Evolutionary conservation across 2,888 invertebrate species (phyloP).

Genomic region (Sussaba pulchella): DNA sequence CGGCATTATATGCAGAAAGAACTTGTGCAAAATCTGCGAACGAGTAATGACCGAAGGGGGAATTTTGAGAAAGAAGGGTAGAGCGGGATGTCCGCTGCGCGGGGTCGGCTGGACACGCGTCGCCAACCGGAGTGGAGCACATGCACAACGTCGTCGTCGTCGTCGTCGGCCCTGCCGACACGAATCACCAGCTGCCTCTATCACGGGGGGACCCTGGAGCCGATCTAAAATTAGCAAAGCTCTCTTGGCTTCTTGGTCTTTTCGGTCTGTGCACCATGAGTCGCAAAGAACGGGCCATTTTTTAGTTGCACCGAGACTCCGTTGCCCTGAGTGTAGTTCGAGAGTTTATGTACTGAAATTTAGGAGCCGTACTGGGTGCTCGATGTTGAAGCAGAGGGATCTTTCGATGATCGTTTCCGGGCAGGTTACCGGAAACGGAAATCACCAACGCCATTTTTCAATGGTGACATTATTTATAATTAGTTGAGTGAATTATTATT

Average conservation of each 20-base stretch:
- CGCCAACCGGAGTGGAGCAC: constrained; percentile 70
- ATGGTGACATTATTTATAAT: too few species aligned
- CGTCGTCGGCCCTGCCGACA: constrained; percentile 66
- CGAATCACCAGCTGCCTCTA: constrained; percentile 80
- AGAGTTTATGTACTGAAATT: background rate
- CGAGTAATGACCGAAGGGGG: constrained; percentile 44
- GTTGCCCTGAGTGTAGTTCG: background rate
- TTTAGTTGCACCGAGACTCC: constrained; percentile 28
- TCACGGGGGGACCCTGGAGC: constrained; percentile 75
- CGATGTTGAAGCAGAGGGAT: background rate
- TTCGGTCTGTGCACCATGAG: constrained; percentile 19
- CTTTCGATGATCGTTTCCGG: background rate
- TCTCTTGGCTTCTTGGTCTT: constrained; percentile 53
- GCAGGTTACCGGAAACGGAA: background rate
- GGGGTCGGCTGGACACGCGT: constrained; percentile 69
- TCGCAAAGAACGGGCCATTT: constrained; percentile 11
- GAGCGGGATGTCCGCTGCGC: constrained; percentile 66
- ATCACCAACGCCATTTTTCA: too few species aligned
- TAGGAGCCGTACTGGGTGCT: background rate
- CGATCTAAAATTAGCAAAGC: constrained; percentile 79
- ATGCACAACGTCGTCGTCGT: constrained; percentile 69
- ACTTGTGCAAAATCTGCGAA: constrained; percentile 24
- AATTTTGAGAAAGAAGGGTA: constrained; percentile 32
- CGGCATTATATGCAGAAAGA: constrained; percentile 29
- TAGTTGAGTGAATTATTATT: too few species aligned